Percentiles rank a stretch among this genome's conserved stretches.
Evolutionary conservation across 2,113 vertebrate species (phyloP).

Genomic region (Siphamia tubifer): DNA sequence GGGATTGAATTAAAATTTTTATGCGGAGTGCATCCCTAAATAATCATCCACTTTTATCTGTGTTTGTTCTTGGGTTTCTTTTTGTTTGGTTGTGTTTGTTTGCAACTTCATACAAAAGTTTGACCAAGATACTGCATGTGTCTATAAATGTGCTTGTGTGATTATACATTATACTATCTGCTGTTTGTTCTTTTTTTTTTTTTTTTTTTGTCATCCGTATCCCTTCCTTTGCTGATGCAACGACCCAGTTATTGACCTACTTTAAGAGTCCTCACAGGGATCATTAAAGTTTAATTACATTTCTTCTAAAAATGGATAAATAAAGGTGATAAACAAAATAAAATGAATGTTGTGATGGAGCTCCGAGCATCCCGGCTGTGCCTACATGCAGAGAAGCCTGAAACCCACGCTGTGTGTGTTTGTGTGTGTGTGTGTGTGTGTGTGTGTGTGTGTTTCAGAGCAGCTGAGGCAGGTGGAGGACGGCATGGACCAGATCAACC

Average conservation of each 20-base stretch:
- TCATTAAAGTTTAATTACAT: conserved; percentile 27
- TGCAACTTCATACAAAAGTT: background rate
- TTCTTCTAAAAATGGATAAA: conserved; percentile 8
- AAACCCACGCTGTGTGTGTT: background rate
- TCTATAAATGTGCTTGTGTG: conserved; percentile 2
- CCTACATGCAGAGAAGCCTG: background rate
- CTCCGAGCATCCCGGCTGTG: background rate
- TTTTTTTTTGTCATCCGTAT: background rate
- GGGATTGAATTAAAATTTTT: no score
- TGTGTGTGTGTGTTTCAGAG: conserved; percentile 74
- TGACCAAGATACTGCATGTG: background rate
- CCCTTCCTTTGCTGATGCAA: background rate
- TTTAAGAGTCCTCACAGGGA: conserved; percentile 24
- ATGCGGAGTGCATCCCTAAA: no score
- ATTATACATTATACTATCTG: conserved; percentile 8
- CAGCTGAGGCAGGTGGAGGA: conserved; percentile 89
- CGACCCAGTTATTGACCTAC: conserved; percentile 45
- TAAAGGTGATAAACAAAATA: conserved; percentile 11
- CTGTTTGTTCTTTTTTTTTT: background rate
- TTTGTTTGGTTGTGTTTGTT: background rate
- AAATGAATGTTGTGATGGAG: background rate
- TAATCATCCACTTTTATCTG: background rate
- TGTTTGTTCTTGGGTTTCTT: background rate
- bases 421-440: conserved; percentile 2
- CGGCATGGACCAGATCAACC: conserved; percentile 97